Evolutionary conservation across 2,888 invertebrate genomes (phyloP).

Genomic region (Melanargia galathea): DNA sequence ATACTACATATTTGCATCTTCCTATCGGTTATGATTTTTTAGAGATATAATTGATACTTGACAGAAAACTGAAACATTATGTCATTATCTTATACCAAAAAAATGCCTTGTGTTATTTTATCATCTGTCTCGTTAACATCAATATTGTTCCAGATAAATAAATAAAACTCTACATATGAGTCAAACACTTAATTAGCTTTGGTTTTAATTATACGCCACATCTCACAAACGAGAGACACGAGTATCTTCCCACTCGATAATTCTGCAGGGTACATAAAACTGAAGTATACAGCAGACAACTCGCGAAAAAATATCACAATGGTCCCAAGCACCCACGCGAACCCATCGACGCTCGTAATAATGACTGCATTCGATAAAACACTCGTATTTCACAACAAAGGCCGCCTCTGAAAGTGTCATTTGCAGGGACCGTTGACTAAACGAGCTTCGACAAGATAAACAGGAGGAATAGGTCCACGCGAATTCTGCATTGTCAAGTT

Average conservation of each 20-base stretch:
- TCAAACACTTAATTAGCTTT: not conserved
- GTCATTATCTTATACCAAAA: not conserved
- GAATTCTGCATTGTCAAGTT: not conserved
- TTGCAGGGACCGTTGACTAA: conserved; percentile 5
- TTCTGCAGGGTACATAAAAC: conserved; percentile 25
- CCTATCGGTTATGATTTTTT: too few species aligned
- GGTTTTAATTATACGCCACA: conserved; percentile 1
- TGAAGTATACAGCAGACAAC: conserved; percentile 22
- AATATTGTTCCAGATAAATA: not conserved
- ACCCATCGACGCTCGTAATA: conserved; percentile 23
- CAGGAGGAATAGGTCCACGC: not conserved
- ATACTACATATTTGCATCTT: too few species aligned
- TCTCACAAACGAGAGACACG: not conserved
- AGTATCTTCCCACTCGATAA: conserved; percentile 15
- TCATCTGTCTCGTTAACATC: too few species aligned
- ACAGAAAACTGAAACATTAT: not conserved
- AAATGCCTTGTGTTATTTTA: not conserved
- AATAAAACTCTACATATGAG: not conserved
- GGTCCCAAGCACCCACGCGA: conserved; percentile 18
- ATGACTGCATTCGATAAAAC: conserved; percentile 28
- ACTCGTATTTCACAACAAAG: conserved; percentile 16
- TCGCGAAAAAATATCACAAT: conserved; percentile 25
- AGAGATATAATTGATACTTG: too few species aligned
- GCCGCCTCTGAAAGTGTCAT: conserved; percentile 15
- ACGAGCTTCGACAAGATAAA: not conserved